Conservation (phyloP, 2,888 invertebrate genomes). For the Ceraclea dissimilis region DNA sequence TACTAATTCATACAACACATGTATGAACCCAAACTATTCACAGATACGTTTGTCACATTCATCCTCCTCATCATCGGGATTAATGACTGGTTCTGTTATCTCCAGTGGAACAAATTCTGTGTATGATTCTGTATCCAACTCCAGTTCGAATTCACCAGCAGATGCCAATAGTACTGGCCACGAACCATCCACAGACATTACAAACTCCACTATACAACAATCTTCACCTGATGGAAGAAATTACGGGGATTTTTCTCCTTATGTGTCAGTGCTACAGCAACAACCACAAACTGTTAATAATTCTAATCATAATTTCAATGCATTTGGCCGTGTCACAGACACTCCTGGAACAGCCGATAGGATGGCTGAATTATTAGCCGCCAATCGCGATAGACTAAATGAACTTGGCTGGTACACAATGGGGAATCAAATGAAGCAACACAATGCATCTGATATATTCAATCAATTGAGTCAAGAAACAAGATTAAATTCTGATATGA, state of each 20-base stretch:
- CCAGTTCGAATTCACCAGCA: conserved; percentile 28
- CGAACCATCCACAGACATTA: conserved; percentile 13
- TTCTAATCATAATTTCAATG: not conserved
- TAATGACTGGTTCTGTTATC: conserved; percentile 8
- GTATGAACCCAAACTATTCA: not conserved
- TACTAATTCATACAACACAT: not conserved
- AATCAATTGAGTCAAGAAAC: not conserved
- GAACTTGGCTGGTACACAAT: not conserved
- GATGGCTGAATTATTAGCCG: conserved; percentile 2
- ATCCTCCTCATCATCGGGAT: conserved; percentile 18
- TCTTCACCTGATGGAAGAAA: conserved; percentile 5
- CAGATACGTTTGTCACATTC: conserved; percentile 10
- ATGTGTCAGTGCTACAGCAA: conserved; percentile 8
- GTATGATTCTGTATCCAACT: conserved; percentile 25
- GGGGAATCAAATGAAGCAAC: not conserved
- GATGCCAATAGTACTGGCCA: conserved; percentile 28
- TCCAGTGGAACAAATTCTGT: conserved; percentile 20
- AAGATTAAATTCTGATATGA: not conserved
- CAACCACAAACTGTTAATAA: conserved; percentile 1
- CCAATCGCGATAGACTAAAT: not conserved
- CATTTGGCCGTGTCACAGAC: conserved; percentile 5
- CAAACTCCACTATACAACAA: conserved; percentile 2
- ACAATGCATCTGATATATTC: not conserved
- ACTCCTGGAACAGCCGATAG: conserved; percentile 1
- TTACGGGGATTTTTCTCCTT: conserved; percentile 8